A percentile compares a stretch with the other conserved stretches of the same genome.
Conservation (phyloP, 1,140 invertebrate species). For the Heliothis subflexa region DNA sequence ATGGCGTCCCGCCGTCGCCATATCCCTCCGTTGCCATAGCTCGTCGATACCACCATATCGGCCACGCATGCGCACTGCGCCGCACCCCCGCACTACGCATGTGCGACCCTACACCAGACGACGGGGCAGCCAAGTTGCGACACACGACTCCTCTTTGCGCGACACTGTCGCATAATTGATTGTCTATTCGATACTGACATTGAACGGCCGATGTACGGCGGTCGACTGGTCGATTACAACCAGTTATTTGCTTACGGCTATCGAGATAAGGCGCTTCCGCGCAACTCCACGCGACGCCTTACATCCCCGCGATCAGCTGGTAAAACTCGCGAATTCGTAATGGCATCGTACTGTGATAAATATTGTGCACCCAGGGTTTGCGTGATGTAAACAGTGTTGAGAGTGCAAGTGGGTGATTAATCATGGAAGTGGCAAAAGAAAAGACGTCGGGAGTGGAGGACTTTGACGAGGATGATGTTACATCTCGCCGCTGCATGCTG, state of each 20-base stretch:
- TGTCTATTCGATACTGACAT: conserved; percentile 83
- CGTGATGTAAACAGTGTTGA: conserved; percentile 65
- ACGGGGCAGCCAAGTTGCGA: conserved; percentile 65
- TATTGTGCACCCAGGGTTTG: conserved; percentile 58
- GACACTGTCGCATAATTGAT: conserved; percentile 82
- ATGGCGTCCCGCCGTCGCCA: conserved; percentile 72
- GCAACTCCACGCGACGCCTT: conserved; percentile 48
- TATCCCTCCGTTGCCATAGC: conserved; percentile 47
- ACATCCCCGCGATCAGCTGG: conserved; percentile 62
- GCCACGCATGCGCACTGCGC: conserved; percentile 60
- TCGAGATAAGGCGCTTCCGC: conserved; percentile 66
- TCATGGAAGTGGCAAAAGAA: conserved; percentile 77
- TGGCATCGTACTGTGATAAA: conserved; percentile 67
- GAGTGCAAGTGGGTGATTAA: conserved; percentile 61
- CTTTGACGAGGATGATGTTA: conserved; percentile 72
- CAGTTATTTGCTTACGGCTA: conserved; percentile 73
- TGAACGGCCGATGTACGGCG: conserved; percentile 75
- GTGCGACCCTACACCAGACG: conserved; percentile 62
- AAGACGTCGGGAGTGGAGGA: conserved; percentile 69
- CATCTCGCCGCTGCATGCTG: conserved; percentile 78
- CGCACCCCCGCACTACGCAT: conserved; percentile 60
- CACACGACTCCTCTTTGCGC: conserved; percentile 75
- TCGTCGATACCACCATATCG: conserved; percentile 73
- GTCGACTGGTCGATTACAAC: conserved; percentile 67
- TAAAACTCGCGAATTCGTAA: conserved; percentile 47